Conservation (phyloP, 2,888 invertebrate genomes). For the Serripes groenlandicus region DNA sequence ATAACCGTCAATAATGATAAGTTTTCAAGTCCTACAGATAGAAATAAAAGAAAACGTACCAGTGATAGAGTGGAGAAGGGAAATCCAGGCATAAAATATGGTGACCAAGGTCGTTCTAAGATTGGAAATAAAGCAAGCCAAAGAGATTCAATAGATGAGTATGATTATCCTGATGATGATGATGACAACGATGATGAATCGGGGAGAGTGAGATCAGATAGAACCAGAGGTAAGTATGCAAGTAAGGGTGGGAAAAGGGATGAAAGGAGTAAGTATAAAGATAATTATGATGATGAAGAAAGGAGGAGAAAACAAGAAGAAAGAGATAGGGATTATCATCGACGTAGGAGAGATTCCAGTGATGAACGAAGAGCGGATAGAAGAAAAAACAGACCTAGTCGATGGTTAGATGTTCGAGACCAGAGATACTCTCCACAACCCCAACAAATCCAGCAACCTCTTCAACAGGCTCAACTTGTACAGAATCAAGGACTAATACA, state of each 20-base stretch:
- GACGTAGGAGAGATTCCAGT: no score
- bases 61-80: neutral
- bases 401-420: neutral
- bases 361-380: conserved; percentile 8
- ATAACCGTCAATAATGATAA: conserved; percentile 61
- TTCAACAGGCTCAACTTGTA: neutral
- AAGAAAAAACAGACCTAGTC: neutral
- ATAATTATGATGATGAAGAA: neutral
- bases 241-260: neutral
- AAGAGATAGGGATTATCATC: no score
- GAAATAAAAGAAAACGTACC: neutral
- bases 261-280: neutral
- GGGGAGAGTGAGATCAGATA: neutral
- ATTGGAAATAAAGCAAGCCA: neutral
- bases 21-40: neutral
- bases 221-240: conserved; percentile 20
- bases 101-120: neutral
- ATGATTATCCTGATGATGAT: neutral
- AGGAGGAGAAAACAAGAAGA: neutral
- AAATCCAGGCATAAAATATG: neutral
- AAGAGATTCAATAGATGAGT: conserved; percentile 1
- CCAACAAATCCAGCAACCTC: neutral
- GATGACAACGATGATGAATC: neutral
- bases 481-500: neutral
- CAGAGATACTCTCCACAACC: neutral